These are phyloP conservation scores for Orchesella cincta DNA, from an alignment of 1,140 invertebrate species.

Conservation along the genomic window DNA sequence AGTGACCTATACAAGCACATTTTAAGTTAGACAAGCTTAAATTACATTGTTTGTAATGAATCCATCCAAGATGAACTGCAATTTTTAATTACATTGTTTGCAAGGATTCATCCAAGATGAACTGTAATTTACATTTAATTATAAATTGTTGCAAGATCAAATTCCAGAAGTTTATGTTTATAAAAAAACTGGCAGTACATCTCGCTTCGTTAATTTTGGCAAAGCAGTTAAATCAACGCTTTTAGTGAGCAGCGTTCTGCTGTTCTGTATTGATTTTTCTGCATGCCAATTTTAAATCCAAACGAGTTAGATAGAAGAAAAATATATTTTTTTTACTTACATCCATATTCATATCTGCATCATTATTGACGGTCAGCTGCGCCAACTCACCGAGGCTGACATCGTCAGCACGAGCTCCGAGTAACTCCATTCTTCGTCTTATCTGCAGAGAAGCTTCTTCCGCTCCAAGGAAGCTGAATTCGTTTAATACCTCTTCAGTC, in stretches of 20 bases:
- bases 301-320: background rate
- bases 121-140: background rate
- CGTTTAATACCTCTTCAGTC: conserved; percentile 91
- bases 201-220: background rate
- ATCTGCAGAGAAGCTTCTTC: conserved; percentile 64
- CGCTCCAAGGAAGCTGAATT: conserved; percentile 88
- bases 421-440: conserved; percentile 51
- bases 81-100: no score
- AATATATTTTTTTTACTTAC: conserved; percentile 60
- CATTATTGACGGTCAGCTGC: conserved; percentile 93
- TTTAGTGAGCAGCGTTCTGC: no score
- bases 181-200: conserved; percentile 29
- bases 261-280: no score
- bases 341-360: conserved; percentile 88
- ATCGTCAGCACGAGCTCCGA: conserved; percentile 42
- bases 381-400: conserved; percentile 88
- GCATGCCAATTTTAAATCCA: no score
- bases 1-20: conserved; percentile 62
- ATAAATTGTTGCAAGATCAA: conserved; percentile 24
- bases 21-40: background rate
- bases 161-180: conserved; percentile 29
- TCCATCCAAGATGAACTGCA: no score
- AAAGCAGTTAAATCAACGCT: background rate
- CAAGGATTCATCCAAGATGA: background rate
- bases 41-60: no score